Evolutionary conservation across 2,113 vertebrate species (phyloP).

Genomic region (Limanda limanda): DNA sequence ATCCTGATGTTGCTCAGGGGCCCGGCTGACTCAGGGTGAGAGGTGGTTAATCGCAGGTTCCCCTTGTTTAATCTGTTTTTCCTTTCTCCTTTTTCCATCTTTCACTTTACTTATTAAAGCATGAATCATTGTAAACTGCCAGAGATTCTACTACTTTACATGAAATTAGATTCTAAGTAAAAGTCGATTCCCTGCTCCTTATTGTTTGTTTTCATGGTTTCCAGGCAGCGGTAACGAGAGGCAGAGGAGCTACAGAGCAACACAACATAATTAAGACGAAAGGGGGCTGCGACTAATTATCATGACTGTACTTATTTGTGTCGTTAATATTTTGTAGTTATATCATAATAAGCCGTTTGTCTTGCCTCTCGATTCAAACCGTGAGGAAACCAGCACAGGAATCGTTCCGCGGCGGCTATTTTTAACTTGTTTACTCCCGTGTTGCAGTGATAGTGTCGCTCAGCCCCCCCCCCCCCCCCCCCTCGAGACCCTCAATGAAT

Average conservation of each 20-base stretch:
- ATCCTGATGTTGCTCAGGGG: too few species aligned
- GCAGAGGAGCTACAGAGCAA: not conserved
- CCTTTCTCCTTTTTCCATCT: not conserved
- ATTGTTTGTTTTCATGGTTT: not conserved
- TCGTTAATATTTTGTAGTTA: not conserved
- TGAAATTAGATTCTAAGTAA: not conserved
- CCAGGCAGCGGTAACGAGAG: not conserved
- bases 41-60: too few species aligned
- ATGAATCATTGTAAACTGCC: not conserved
- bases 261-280: not conserved
- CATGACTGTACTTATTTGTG: not conserved
- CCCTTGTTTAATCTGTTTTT: not conserved
- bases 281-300: not conserved
- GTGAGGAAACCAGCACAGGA: not conserved
- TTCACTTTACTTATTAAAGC: not conserved
- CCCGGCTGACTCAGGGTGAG: too few species aligned
- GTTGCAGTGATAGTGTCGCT: conserved; percentile 64
- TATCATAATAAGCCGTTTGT: not conserved
- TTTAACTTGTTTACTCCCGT: conserved; percentile 63
- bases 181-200: too few species aligned
- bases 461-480: conserved; percentile 40
- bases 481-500: conserved; percentile 58
- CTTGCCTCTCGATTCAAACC: not conserved
- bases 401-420: conserved; percentile 18
- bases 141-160: not conserved